Conservation (phyloP, 2,888 invertebrate species). For the Drosophila hamatofila region DNA sequence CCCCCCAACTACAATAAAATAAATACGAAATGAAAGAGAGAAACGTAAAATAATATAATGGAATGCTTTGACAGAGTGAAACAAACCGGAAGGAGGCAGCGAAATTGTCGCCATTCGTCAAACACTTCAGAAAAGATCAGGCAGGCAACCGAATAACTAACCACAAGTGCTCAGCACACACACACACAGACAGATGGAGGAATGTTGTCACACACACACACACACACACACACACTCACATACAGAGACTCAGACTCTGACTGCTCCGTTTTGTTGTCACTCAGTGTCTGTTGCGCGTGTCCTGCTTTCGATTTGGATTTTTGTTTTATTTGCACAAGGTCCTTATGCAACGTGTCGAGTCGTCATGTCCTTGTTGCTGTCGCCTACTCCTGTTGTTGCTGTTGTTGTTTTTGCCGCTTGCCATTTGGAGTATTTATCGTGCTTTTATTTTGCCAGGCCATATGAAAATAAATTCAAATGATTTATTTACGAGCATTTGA, state of each 20-base stretch:
- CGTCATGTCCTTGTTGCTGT: slow-evolving; percentile 40
- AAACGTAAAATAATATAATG: slow-evolving; percentile 25
- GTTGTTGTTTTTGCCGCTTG: slow-evolving; percentile 18
- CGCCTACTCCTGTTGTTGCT: slow-evolving; percentile 17
- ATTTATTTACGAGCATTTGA: slow-evolving; percentile 84
- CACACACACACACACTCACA: slow-evolving; percentile 48
- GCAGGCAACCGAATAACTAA: slow-evolving; percentile 63
- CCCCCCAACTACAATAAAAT: not conserved
- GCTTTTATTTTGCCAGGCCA: slow-evolving; percentile 77
- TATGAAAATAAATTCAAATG: slow-evolving; percentile 82
- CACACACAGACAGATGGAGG: not conserved
- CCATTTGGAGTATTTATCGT: slow-evolving; percentile 71
- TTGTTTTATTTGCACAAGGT: slow-evolving; percentile 27
- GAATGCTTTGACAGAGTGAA: slow-evolving; percentile 27
- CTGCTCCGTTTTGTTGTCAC: slow-evolving; percentile 61
- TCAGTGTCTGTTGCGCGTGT: slow-evolving; percentile 44
- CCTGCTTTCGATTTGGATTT: slow-evolving; percentile 16
- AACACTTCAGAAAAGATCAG: slow-evolving; percentile 46
- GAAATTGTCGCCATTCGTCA: slow-evolving; percentile 49
- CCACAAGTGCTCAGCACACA: slow-evolving; percentile 62
- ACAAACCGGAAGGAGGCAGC: slow-evolving; percentile 1
- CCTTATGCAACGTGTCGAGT: slow-evolving; percentile 62
- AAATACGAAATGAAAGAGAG: not conserved
- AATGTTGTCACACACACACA: not conserved
- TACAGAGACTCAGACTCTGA: slow-evolving; percentile 26